Evolutionary conservation across 2,888 invertebrate genomes (phyloP).

Genomic region (Timema podura): DNA sequence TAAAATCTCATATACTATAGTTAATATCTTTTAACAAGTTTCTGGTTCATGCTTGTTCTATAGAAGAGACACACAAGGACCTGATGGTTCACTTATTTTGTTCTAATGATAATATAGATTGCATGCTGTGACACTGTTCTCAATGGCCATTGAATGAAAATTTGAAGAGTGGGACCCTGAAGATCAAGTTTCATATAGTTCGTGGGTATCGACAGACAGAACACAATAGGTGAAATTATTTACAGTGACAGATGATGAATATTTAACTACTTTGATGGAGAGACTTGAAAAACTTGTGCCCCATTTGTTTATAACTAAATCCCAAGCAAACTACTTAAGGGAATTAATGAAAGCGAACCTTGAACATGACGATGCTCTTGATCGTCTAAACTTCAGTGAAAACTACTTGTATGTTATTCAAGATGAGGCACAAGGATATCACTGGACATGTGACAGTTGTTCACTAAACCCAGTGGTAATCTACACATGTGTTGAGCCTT

Average conservation of each 20-base stretch:
- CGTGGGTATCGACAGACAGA: neutral
- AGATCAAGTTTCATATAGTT: neutral
- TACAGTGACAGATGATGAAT: neutral
- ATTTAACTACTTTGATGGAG: neutral
- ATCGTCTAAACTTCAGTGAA: neutral
- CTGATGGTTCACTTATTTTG: neutral
- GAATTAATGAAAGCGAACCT: neutral
- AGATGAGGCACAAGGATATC: neutral
- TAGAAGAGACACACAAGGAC: constrained; percentile 8
- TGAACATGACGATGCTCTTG: neutral
- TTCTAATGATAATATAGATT: constrained; percentile 7
- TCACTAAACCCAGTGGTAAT: constrained; percentile 4
- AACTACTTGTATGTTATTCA: constrained; percentile 2
- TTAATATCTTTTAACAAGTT: too few species aligned
- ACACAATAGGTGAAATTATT: neutral
- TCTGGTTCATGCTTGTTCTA: constrained; percentile 4
- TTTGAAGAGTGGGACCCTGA: neutral
- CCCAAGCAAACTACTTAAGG: neutral
- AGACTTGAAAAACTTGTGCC: neutral
- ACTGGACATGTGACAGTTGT: constrained; percentile 1
- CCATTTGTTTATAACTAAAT: neutral
- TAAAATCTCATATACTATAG: too few species aligned
- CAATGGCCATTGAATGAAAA: neutral
- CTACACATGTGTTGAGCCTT: neutral
- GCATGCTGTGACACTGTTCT: neutral